Evolutionary conservation across 2,797 vertebrate species (phyloP), one percentile per base, ranked within the genome.

Genomic region (Sebastes alutus): DNA sequence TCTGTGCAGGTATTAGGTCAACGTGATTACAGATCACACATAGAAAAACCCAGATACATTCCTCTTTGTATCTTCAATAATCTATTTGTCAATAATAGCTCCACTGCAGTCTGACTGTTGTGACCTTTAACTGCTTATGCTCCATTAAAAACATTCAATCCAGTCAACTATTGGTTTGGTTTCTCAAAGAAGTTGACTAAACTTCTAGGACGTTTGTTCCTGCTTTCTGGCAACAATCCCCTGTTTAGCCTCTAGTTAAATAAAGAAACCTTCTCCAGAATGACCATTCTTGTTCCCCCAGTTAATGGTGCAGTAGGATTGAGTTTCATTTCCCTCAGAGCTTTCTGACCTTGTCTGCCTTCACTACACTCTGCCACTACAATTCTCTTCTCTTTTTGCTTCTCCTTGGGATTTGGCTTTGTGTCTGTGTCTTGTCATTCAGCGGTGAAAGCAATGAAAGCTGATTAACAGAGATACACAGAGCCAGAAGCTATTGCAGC

Each of bases 391-490:
- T 92, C 82, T 86, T 85, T 61, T 87, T 82, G 79, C 80, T 78
- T 89, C 84, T 92, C 83, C 85, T 91, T 93, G 82, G 91, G 93
- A 93, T 94, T 95, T 87, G 94, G 92, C 95, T 96, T 97, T 97
- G 96, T 97, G 96, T 97, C 94, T 95, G 94, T 52, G 49, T 52
- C 94, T 95, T 97, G 96, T 96, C 96, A 97, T 94, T 97, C 95
- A 94, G 90, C 84, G 84, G 92, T 90, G 89, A 95, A 92, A 92
- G 94, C 88, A 94, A 88, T 88, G 91, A 91, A 95, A 95, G 94
- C 94, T 92, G 95, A 94, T 93, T 95, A 93, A 92, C 78, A 87
- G 93, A 93, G 94, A 90, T 95, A 90, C 94, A 96, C 96, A 96
- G 96, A 96, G 94, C 94, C 95, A 93, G 87, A 88, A 94, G 92